Conservation (phyloP, 2,113 vertebrate genomes). For the Theristicus caerulescens region DNA sequence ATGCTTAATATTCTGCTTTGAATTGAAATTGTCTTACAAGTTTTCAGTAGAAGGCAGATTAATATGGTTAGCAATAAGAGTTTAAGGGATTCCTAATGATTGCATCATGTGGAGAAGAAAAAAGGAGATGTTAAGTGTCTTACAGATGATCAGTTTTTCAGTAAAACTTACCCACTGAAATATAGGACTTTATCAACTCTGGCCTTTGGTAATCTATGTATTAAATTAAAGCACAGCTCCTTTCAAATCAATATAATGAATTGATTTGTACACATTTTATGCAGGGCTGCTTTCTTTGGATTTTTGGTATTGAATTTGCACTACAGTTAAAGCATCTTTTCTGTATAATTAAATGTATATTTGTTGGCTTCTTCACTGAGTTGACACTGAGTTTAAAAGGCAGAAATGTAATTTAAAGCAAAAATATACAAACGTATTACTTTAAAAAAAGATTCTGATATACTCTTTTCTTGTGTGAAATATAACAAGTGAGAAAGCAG, state of each 20-base stretch:
- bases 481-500: constrained; percentile 6
- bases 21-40: not conserved
- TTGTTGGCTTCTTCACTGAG: constrained; percentile 30
- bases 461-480: not conserved
- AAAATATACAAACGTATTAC: constrained; percentile 12
- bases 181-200: constrained; percentile 35
- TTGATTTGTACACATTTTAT: constrained; percentile 52
- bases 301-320: constrained; percentile 58
- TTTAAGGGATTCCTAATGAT: not conserved
- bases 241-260: constrained; percentile 59
- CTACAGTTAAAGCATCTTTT: constrained; percentile 44
- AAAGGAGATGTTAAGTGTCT: not conserved
- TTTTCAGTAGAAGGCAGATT: not conserved
- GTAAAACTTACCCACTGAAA: constrained; percentile 2
- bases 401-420: constrained; percentile 24
- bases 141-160: constrained; percentile 16
- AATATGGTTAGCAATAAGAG: not conserved
- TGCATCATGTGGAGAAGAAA: not conserved
- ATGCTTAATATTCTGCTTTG: not conserved
- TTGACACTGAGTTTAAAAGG: constrained; percentile 42
- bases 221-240: constrained; percentile 60
- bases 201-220: constrained; percentile 39
- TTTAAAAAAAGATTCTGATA: not conserved
- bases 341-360: constrained; percentile 46
- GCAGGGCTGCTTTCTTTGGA: constrained; percentile 37